Base-by-base conservation (phyloP, 2,113 vertebrate genomes). In the Amphilophus citrinellus region DNA sequence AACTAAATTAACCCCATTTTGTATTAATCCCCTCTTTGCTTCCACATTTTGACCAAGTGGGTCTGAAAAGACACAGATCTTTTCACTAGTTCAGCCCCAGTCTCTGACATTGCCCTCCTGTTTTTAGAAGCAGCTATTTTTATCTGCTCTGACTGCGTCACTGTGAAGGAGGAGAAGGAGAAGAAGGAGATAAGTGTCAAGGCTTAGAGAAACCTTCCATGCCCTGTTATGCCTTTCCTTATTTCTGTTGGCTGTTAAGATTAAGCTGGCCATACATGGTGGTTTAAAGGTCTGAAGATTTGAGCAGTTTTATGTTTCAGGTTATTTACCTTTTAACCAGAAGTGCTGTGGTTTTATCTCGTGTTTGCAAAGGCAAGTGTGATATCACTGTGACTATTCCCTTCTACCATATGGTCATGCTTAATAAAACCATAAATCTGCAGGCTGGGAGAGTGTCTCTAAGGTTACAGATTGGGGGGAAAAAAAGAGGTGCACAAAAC, bases 101-200 rank as follows among this genome's bases (percentile, higher is more conserved):
- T 81, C 84, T 83, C 85, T 4, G 78, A 82, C 83, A 18, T 62
- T 73, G 65, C 61, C 56, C 77, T 89, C 88, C 89, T 84, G 57
- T 90, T 92, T 92, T 91, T 93, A 90, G 92, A 76, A 89, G 79
- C 76, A 82, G 88, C 92, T 95, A 93, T 93, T 94, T 94, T 76
- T 85, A 82, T 92, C 85, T 11, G 1, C 85, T 83, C 71, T 61
- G 80, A 56, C 90, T 93, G 90, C 90, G 84, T 91, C 92, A 93
- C 88, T n/a, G 71, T 63, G 85, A 39, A 39, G 37, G 37, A 39
- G 37, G 9, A 9, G 37, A 39, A 88, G 75, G 78, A 76, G 80
- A 85, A 77, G 82, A 85, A 78, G 79, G 76, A 90, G 89, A 89
- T 87, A 84, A 90, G 86, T 87, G 85, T 89, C 37, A 1, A 78